phyloP scores from a whole-genome alignment of 2,797 vertebrate genomes.

The Pelobates cultripes region DNA sequence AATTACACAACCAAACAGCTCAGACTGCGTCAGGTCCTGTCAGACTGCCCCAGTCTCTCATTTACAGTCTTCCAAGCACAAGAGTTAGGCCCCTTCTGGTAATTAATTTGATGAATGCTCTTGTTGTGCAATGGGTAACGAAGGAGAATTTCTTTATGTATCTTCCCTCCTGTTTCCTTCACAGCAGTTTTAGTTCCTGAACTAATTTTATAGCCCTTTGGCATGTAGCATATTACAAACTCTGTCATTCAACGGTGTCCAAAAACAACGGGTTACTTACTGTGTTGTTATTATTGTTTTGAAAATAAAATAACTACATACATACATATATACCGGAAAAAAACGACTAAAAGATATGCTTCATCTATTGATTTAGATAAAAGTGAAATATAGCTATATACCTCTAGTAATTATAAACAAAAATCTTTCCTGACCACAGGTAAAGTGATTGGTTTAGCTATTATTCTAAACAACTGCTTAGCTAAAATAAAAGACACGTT shows the following conservation, averaged over 20 bases:
- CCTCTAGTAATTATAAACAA: too few relatives aligned
- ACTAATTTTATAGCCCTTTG: conserved; percentile 89
- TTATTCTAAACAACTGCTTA: too few relatives aligned
- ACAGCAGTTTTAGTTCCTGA: conserved; percentile 73
- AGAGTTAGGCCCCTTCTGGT: conserved; percentile 89
- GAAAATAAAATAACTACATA: too few relatives aligned
- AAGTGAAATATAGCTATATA: too few relatives aligned
- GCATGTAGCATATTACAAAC: conserved; percentile 75
- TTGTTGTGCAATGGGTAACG: conserved; percentile 79
- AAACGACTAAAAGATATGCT: too few relatives aligned
- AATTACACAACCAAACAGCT: conserved; percentile 91
- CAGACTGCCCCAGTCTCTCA: conserved; percentile 93
- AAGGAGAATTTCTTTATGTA: conserved; percentile 73
- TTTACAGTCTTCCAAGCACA: conserved; percentile 97
- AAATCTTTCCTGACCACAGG: too few relatives aligned
- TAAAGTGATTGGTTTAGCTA: too few relatives aligned
- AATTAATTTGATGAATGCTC: conserved; percentile 99
- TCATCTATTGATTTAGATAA: too few relatives aligned
- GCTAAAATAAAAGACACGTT: too few relatives aligned
- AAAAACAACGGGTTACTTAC: too few relatives aligned
- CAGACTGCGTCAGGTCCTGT: conserved; percentile 87
- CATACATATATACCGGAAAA: too few relatives aligned
- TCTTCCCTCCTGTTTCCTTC: conserved; percentile 82
- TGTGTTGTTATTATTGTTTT: too few relatives aligned
- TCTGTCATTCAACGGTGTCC: not conserved